Conservation (phyloP, 2,113 vertebrate genomes). For the Turdus rufiventris region DNA sequence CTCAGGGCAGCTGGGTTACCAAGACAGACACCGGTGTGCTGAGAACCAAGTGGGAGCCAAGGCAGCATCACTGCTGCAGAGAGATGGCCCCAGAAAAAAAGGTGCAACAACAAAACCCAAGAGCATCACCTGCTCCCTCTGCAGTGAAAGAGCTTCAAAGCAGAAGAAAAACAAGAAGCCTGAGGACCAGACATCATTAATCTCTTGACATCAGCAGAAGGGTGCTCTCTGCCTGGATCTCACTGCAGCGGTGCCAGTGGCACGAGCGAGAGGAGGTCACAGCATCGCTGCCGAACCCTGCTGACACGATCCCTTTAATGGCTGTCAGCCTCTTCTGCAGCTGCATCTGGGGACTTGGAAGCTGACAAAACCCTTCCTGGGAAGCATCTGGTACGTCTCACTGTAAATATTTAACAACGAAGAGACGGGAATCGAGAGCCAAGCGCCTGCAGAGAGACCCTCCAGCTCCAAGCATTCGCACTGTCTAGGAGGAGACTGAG, state of each 20-base stretch:
- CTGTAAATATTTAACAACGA: constrained; percentile 19
- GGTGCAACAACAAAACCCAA: neutral
- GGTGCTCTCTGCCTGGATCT: neutral
- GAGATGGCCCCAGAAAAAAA: neutral
- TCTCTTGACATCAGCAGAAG: neutral
- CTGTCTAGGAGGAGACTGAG: neutral
- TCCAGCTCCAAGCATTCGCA: neutral
- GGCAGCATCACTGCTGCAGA: rapidly evolving
- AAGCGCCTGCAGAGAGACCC: neutral
- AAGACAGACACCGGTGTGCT: rapidly evolving
- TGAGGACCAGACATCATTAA: neutral
- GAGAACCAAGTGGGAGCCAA: neutral
- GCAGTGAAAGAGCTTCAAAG: neutral
- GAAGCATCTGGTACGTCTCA: constrained; percentile 42
- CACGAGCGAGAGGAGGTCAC: neutral
- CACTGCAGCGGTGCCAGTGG: rapidly evolving
- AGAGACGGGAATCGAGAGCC: neutral
- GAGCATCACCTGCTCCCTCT: neutral
- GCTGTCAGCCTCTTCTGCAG: neutral
- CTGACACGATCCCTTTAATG: constrained; percentile 10
- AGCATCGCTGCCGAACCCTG: rapidly evolving
- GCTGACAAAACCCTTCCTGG: constrained; percentile 27
- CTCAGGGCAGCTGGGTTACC: rapidly evolving
- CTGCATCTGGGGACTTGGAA: constrained; percentile 26
- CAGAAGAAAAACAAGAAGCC: neutral